These are phyloP conservation scores for Apodemia zela DNA, from an alignment of 2,888 invertebrate genomes.

Conservation along the genomic window DNA sequence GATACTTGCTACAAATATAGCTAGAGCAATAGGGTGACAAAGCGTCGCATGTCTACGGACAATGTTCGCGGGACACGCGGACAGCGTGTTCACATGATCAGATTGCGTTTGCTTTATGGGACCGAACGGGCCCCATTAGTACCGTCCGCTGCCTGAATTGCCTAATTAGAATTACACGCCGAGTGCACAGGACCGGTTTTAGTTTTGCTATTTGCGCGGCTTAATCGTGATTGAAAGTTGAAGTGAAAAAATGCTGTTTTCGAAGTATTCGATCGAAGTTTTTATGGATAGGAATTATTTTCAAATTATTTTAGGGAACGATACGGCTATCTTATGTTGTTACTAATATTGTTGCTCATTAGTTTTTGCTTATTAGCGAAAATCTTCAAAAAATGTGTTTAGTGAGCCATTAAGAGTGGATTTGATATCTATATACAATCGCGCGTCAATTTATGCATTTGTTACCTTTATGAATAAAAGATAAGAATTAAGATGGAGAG, in stretches of 20 bases:
- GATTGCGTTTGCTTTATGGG: constrained; percentile 71
- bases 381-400: too few species aligned
- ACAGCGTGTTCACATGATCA: constrained; percentile 73
- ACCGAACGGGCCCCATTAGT: constrained; percentile 65
- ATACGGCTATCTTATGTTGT: too few species aligned
- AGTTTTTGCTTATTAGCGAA: too few species aligned
- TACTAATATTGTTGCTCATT: too few species aligned
- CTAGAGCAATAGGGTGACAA: constrained; percentile 68
- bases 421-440: too few species aligned
- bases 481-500: too few species aligned
- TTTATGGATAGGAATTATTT: not conserved
- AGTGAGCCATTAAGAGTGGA: too few species aligned
- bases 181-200: constrained; percentile 48
- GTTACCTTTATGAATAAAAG: too few species aligned
- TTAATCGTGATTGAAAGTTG: constrained; percentile 30
- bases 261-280: not conserved
- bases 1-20: constrained; percentile 17
- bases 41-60: constrained; percentile 70
- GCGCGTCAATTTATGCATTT: too few species aligned
- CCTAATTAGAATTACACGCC: constrained; percentile 75
- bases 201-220: constrained; percentile 34
- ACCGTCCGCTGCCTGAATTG: constrained; percentile 62
- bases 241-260: constrained; percentile 14
- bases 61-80: constrained; percentile 61
- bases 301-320: not conserved